Evolutionary conservation across 2,113 vertebrate species (phyloP).

Genomic region (Pungitius pungitius): DNA sequence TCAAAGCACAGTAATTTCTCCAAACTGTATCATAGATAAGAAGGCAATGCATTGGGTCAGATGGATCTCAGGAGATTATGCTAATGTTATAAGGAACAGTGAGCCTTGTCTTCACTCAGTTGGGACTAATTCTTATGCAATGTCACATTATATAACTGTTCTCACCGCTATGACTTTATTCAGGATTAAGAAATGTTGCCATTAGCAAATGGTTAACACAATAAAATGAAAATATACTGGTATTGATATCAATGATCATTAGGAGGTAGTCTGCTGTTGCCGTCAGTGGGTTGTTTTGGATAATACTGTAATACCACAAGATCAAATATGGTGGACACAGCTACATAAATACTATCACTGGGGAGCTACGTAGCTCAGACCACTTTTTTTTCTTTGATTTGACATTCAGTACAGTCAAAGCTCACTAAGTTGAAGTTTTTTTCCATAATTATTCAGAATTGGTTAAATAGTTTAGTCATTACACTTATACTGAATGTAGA

Average conservation of each 20-base stretch:
- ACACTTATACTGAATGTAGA: conserved; percentile 29
- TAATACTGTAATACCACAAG: not conserved
- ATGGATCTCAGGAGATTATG: conserved; percentile 71
- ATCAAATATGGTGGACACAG: not conserved
- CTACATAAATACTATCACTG: not conserved
- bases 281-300: not conserved
- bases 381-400: not conserved
- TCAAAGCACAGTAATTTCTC: conserved; percentile 62
- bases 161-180: conserved; percentile 50
- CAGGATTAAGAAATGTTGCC: conserved; percentile 1
- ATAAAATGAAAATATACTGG: conserved; percentile 6
- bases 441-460: conserved; percentile 15
- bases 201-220: conserved; percentile 14
- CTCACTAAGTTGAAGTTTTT: conserved; percentile 1
- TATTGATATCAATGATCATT: conserved; percentile 14
- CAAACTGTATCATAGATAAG: conserved; percentile 48
- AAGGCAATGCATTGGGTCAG: conserved; percentile 61
- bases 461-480: conserved; percentile 12
- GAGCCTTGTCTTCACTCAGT: conserved; percentile 65
- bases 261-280: not conserved
- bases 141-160: conserved; percentile 59
- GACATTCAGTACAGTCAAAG: not conserved
- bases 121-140: conserved; percentile 66
- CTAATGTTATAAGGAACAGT: conserved; percentile 63
- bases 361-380: not conserved